These are phyloP conservation scores for Speoplatyrhinus poulsoni DNA, from an alignment of 2,113 vertebrate genomes.

Conservation along the genomic window DNA sequence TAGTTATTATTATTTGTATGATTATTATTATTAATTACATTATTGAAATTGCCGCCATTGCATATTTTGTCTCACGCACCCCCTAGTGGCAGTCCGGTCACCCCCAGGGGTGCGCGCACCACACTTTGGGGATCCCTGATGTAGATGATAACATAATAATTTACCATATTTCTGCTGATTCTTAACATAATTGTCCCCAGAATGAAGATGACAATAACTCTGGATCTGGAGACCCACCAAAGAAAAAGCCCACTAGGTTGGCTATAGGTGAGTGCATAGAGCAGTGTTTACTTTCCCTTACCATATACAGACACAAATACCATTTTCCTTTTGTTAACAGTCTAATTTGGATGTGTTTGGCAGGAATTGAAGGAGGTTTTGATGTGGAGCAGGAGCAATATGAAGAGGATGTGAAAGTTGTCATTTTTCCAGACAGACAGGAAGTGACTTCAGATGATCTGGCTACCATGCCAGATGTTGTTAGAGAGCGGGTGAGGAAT, in stretches of 20 bases:
- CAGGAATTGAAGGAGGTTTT: constrained; percentile 97
- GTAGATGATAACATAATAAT: not conserved
- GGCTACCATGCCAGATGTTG: constrained; percentile 86
- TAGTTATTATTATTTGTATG: too few species aligned
- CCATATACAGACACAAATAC: not conserved
- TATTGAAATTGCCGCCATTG: too few species aligned
- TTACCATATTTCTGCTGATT: not conserved
- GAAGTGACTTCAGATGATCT: constrained; percentile 91
- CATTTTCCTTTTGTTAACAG: not conserved
- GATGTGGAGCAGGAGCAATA: constrained; percentile 94
- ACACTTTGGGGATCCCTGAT: too few species aligned
- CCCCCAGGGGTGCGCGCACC: too few species aligned
- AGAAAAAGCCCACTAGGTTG: constrained; percentile 96
- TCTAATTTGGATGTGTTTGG: constrained; percentile 1
- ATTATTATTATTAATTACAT: too few species aligned
- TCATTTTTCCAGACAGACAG: constrained; percentile 92
- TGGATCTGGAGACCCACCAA: constrained; percentile 91
- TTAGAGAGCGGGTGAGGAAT: constrained; percentile 88
- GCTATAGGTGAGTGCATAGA: constrained; percentile 85
- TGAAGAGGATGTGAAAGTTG: constrained; percentile 92
- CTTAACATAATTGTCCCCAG: constrained; percentile 39
- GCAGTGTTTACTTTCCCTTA: too few species aligned
- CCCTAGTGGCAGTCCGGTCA: too few species aligned
- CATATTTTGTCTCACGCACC: too few species aligned
- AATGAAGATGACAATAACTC: constrained; percentile 87